Conservation (phyloP, 2,888 invertebrate genomes). For the Papilio demoleus region DNA sequence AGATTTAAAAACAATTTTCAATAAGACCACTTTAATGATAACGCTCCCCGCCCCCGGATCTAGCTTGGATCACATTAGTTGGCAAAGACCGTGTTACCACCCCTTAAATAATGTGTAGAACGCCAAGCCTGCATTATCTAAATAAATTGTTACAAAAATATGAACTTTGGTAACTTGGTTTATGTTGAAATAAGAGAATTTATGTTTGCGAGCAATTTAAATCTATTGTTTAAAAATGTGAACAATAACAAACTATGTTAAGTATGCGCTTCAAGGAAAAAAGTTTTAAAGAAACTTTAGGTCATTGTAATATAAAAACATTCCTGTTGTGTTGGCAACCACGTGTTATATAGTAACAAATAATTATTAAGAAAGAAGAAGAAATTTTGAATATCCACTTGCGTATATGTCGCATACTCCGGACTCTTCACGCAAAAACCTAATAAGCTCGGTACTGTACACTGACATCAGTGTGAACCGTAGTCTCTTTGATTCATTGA, state of each 20-base stretch:
- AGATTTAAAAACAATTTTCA: too few relatives aligned
- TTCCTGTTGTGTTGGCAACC: not conserved
- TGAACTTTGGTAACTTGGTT: not conserved
- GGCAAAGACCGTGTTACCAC: too few relatives aligned
- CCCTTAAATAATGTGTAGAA: not conserved
- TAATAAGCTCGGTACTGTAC: not conserved
- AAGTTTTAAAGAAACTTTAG: not conserved
- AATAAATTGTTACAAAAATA: not conserved
- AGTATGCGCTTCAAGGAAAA: conserved; percentile 7
- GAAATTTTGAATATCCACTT: too few relatives aligned
- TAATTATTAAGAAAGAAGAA: not conserved
- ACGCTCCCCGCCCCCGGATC: too few relatives aligned
- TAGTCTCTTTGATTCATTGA: not conserved
- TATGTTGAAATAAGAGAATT: not conserved
- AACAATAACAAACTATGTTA: conserved; percentile 5
- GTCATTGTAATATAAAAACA: conserved; percentile 1
- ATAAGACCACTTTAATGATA: too few relatives aligned
- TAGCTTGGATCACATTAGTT: too few relatives aligned
- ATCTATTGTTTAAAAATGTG: conserved; percentile 1
- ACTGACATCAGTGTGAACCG: not conserved
- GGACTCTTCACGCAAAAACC: not conserved
- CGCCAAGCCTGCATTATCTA: conserved; percentile 1
- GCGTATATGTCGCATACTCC: not conserved
- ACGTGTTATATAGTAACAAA: not conserved
- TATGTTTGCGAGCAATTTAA: not conserved